Percentiles rank a stretch among this genome's conserved stretches.
These are phyloP conservation scores for Dysmachus trigonus DNA, from an alignment of 2,888 invertebrate species.

Conservation along the genomic window DNA sequence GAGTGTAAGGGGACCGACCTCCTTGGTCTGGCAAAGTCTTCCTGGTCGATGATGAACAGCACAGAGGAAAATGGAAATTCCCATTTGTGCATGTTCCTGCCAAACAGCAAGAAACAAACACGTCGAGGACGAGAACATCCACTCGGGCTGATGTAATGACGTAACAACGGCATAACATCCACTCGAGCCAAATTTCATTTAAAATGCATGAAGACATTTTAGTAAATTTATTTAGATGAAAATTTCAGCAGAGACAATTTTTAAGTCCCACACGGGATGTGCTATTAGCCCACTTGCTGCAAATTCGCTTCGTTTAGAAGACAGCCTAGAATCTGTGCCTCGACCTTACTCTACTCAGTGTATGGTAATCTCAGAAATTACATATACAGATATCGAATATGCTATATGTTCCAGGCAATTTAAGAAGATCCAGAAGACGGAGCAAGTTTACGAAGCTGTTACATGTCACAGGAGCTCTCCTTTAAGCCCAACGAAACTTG, in stretches of 20 bases:
- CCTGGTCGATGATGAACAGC: slow-evolving; percentile 44
- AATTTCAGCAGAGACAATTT: slow-evolving; percentile 40
- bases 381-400: background rate
- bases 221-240: slow-evolving; percentile 50
- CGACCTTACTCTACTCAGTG: background rate
- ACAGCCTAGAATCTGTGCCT: background rate
- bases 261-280: background rate
- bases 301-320: background rate
- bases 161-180: slow-evolving; percentile 47
- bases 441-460: slow-evolving; percentile 13
- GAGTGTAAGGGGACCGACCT: background rate
- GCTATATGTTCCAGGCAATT: background rate
- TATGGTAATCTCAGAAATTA: background rate
- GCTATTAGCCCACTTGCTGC: background rate
- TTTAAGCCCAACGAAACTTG: slow-evolving; percentile 3
- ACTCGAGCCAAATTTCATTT: slow-evolving; percentile 49
- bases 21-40: background rate
- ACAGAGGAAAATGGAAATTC: slow-evolving; percentile 43
- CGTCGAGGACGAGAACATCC: slow-evolving; percentile 6
- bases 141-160: slow-evolving; percentile 46
- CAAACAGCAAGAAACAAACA: slow-evolving; percentile 40
- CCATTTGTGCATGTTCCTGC: slow-evolving; percentile 41
- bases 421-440: background rate
- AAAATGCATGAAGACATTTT: slow-evolving; percentile 50
- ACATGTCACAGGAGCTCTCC: background rate